A percentile compares a stretch with the other conserved stretches of the same genome.
These are phyloP conservation scores for Botrylloides violaceus DNA, from an alignment of 23 tunicate species.

Conservation along the genomic window DNA sequence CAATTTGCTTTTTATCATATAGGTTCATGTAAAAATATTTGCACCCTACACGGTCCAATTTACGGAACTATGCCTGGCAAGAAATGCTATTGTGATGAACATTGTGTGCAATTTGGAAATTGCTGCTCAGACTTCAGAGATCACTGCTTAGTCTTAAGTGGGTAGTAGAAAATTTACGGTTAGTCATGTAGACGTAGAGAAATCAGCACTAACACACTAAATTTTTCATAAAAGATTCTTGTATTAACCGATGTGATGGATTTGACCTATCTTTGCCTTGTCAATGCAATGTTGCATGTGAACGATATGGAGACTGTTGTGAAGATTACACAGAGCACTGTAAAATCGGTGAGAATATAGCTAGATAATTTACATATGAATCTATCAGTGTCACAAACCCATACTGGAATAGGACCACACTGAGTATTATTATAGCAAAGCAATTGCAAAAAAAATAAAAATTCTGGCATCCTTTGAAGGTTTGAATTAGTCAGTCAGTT, in stretches of 20 bases:
- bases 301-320: slow-evolving; percentile 53
- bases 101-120: slow-evolving; percentile 21
- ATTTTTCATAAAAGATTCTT: too few species aligned
- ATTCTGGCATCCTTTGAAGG: too few species aligned
- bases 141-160: slow-evolving; percentile 8
- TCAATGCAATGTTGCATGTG: slow-evolving; percentile 43
- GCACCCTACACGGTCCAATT: not conserved
- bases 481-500: too few species aligned
- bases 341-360: not conserved
- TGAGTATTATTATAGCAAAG: too few species aligned
- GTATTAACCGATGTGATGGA: slow-evolving; percentile 37
- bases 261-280: slow-evolving; percentile 38
- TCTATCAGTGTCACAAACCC: too few species aligned
- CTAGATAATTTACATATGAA: too few species aligned
- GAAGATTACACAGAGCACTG: slow-evolving; percentile 33
- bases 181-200: too few species aligned
- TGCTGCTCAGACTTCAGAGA: slow-evolving; percentile 29
- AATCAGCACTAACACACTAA: too few species aligned
- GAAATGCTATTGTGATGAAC: slow-evolving; percentile 26
- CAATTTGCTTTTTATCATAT: too few species aligned
- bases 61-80: not conserved
- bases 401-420: too few species aligned
- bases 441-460: too few species aligned
- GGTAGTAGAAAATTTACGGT: too few species aligned
- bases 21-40: not conserved